Evolutionary conservation across 1,140 invertebrate species (phyloP).

Genomic region (Drosophila grimshawi): DNA sequence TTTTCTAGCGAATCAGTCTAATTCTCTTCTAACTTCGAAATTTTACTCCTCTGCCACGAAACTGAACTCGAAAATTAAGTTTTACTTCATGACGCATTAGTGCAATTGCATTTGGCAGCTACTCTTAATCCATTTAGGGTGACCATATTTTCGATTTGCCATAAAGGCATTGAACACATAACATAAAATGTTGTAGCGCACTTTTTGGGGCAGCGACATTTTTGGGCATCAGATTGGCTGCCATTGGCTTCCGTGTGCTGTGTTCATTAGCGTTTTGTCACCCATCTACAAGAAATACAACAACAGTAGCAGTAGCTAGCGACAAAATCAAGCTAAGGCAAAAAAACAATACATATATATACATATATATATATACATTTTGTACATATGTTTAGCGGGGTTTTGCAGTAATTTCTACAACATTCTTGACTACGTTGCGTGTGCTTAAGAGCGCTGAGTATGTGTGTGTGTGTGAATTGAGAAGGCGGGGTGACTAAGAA

Average conservation of each 20-base stretch:
- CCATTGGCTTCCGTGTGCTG: conserved; percentile 59
- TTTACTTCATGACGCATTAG: background rate
- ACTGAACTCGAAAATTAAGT: background rate
- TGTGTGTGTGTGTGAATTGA: background rate
- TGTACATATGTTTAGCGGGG: conserved; percentile 42
- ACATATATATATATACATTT: background rate
- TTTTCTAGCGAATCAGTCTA: too few species aligned
- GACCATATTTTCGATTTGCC: conserved; percentile 62
- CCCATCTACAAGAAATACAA: conserved; percentile 39
- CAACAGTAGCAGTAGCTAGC: background rate
- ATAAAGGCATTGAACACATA: conserved; percentile 48
- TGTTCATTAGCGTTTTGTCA: conserved; percentile 78
- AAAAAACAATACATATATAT: background rate
- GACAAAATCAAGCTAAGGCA: conserved; percentile 13
- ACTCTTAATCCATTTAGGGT: conserved; percentile 4
- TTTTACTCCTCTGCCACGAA: too few species aligned
- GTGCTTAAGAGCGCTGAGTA: conserved; percentile 19
- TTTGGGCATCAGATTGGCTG: conserved; percentile 19
- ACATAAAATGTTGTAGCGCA: conserved; percentile 51
- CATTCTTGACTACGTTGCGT: conserved; percentile 47
- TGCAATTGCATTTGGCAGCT: background rate
- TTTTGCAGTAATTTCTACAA: conserved; percentile 61
- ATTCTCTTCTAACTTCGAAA: too few species aligned
- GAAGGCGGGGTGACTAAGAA: background rate
- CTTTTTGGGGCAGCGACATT: conserved; percentile 29